Percentiles rank a stretch among this genome's conserved stretches.
phyloP scores from a whole-genome alignment of 2,113 vertebrate genomes.

The Hyla sarda region DNA sequence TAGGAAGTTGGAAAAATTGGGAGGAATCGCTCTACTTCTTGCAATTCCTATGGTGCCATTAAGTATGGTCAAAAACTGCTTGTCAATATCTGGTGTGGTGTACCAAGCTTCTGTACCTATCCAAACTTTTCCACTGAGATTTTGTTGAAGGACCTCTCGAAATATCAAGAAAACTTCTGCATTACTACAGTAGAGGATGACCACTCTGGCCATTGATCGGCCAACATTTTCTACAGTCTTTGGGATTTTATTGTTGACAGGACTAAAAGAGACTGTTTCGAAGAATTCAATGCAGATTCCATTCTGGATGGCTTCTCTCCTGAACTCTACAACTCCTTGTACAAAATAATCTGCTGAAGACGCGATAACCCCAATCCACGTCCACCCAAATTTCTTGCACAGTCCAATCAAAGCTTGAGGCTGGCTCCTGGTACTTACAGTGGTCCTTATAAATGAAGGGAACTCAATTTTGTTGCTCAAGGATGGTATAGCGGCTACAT shows the following conservation, averaged over 20 bases:
- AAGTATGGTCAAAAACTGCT: neutral
- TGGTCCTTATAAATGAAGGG: slow-evolving; percentile 30
- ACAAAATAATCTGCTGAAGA: slow-evolving; percentile 27
- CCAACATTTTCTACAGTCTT: neutral
- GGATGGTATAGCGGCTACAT: neutral
- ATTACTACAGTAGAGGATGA: neutral
- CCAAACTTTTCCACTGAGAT: slow-evolving; percentile 25
- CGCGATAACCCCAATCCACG: slow-evolving; percentile 29
- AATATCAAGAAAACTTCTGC: neutral
- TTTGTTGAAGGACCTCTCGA: neutral
- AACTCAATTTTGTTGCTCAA: slow-evolving; percentile 42
- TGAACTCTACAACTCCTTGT: neutral
- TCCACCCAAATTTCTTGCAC: slow-evolving; percentile 29
- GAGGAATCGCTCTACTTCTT: slow-evolving; percentile 13
- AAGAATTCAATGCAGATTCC: slow-evolving; percentile 28
- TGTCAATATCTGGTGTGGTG: neutral
- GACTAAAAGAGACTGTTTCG: neutral
- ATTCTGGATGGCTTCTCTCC: slow-evolving; percentile 21
- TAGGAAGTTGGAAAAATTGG: slow-evolving; percentile 24
- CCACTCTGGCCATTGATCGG: neutral
- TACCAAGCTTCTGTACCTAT: slow-evolving; percentile 30
- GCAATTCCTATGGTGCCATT: slow-evolving; percentile 31
- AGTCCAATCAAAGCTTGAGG: neutral
- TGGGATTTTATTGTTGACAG: neutral
- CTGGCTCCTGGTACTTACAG: neutral